Percentiles rank a stretch among this genome's conserved stretches.
Conservation (phyloP, 1,140 invertebrate genomes). For the Monochamus saltuarius region DNA sequence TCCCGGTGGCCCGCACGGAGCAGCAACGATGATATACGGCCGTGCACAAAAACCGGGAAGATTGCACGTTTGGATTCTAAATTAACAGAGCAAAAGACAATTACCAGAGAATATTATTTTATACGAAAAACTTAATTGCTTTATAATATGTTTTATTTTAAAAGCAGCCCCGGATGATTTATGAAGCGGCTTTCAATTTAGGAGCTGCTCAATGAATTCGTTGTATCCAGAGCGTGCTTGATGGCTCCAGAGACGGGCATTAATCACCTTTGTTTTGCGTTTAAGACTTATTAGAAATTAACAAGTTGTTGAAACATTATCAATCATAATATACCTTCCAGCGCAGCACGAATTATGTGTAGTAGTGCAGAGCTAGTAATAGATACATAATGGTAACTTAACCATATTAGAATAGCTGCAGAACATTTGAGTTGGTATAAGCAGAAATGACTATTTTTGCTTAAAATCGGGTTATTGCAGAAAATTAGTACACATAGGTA, state of each 20-base stretch:
- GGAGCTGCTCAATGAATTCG: conserved; percentile 4
- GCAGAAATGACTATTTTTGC: no score
- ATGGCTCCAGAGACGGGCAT: neutral
- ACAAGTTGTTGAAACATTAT: neutral
- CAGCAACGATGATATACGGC: conserved; percentile 20
- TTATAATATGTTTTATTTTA: conserved; percentile 35
- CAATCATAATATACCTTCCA: neutral
- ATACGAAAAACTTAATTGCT: conserved; percentile 37
- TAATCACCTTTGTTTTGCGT: conserved; percentile 3
- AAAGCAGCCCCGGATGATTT: conserved; percentile 26
- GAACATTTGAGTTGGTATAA: no score
- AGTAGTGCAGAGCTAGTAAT: no score
- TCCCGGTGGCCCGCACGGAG: no score
- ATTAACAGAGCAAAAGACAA: conserved; percentile 29
- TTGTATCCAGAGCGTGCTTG: neutral
- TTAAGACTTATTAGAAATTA: conserved; percentile 4
- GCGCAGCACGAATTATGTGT: neutral
- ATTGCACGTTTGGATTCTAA: conserved; percentile 29
- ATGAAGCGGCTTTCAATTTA: conserved; percentile 24
- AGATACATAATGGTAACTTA: no score
- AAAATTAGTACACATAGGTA: no score
- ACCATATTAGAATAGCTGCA: no score
- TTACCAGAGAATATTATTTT: conserved; percentile 34
- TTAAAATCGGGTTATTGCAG: no score
- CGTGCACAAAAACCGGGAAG: conserved; percentile 4